Percentiles rank a stretch among this genome's conserved stretches.
phyloP scores from a whole-genome alignment of 2,113 vertebrate species.

The Himantopus leucocephalus region DNA sequence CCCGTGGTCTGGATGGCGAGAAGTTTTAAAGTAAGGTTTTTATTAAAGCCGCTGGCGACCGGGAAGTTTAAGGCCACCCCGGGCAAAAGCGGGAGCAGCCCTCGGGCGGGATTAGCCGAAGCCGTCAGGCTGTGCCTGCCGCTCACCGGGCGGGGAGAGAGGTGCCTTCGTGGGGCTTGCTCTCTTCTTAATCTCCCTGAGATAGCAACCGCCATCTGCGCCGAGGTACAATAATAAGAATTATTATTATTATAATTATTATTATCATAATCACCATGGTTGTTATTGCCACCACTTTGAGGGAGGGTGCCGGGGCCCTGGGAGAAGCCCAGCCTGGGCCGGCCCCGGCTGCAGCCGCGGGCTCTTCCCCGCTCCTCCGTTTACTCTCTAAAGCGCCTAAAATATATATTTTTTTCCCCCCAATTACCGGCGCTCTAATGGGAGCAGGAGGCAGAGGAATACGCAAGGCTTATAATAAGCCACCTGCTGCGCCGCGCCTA shows the following conservation, averaged over 20 bases:
- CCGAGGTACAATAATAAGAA: neutral
- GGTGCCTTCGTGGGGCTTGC: neutral
- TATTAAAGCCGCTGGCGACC: neutral
- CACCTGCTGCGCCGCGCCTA: constrained; percentile 42
- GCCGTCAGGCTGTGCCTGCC: neutral
- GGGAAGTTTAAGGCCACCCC: neutral
- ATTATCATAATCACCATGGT: neutral
- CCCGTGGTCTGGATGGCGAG: neutral
- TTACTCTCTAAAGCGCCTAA: neutral
- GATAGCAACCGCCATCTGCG: neutral
- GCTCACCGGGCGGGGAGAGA: neutral
- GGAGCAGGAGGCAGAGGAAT: constrained; percentile 1
- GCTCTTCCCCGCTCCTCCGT: neutral
- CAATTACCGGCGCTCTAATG: neutral
- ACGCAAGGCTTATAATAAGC: neutral
- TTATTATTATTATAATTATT: neutral
- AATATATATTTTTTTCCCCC: neutral
- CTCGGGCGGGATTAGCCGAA: neutral
- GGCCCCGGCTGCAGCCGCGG: neutral
- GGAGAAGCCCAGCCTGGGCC: neutral
- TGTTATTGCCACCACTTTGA: neutral
- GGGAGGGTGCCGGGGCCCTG: neutral
- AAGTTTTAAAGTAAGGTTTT: neutral
- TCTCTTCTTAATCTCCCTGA: neutral
- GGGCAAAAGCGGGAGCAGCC: neutral